A percentile compares a stretch with the other conserved stretches of the same genome.
Evolutionary conservation across 2,113 vertebrate genomes (phyloP).

Genomic region (Oplegnathus fasciatus): DNA sequence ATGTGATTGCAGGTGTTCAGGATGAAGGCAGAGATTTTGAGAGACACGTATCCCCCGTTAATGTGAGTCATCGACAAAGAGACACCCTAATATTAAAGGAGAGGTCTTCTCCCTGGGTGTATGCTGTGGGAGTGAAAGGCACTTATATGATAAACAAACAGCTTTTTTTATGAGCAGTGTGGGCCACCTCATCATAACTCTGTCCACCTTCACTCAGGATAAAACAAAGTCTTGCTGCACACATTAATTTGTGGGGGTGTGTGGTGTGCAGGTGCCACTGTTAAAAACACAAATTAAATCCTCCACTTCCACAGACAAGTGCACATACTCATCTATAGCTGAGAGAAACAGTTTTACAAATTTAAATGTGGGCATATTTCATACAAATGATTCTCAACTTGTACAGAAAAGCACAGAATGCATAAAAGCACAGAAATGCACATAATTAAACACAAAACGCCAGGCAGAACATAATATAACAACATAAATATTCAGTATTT

Average conservation of each 20-base stretch:
- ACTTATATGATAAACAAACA: slow-evolving; percentile 30
- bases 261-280: background rate
- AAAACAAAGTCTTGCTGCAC: background rate
- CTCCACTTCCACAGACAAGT: background rate
- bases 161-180: slow-evolving; percentile 16
- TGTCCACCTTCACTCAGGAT: slow-evolving; percentile 33
- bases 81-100: slow-evolving; percentile 29
- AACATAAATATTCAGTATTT: slow-evolving; percentile 23
- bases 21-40: slow-evolving; percentile 44
- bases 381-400: slow-evolving; percentile 1
- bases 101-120: slow-evolving; percentile 30
- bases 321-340: too few species aligned
- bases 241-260: background rate
- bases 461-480: slow-evolving; percentile 6
- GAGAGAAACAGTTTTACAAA: background rate
- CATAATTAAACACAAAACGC: slow-evolving; percentile 8
- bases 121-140: background rate
- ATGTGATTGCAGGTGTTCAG: slow-evolving; percentile 61
- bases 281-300: background rate
- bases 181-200: slow-evolving; percentile 17
- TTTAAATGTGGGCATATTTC: background rate
- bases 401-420: background rate
- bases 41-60: slow-evolving; percentile 21
- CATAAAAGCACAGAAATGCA: background rate
- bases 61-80: slow-evolving; percentile 35